Evolutionary conservation across 2,113 vertebrate genomes (phyloP), one percentile per base, ranked within the genome.

Genomic region (Hydrochoerus hydrochaeris): DNA sequence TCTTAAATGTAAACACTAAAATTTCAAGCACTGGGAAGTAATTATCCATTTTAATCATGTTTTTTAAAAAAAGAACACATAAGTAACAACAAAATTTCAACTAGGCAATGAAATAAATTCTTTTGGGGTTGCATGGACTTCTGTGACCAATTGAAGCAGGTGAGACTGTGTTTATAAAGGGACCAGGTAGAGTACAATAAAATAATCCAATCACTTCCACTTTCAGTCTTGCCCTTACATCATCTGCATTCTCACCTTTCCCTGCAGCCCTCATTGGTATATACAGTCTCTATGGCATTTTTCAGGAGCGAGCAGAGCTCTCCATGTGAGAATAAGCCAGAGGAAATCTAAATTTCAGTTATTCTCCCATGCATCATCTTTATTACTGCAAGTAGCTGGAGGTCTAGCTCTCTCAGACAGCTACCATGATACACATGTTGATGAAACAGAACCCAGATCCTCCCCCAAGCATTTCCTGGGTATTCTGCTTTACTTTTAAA

Each of bases 1-100:
- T 58, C 62, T 71, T 26, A 67, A 77, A 86, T 49, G 19, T 65
- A 58, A 85, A 78, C n/a, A 83, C 83, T 13, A 82, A 8, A 30
- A 32, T 87, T 90, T 95, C 67, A 84, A 90, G 57, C 28, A 82
- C 4, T 95, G n/a, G 52, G 19, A 86, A 90, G 77, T 62, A 69
- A 57, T 57, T 57, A 57, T 57, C 7, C 11, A 38, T 26, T 41
- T 82, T 80, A 46, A 46, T 82, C 1, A 35, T 58, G 1, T 58
- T 82, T 87, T 60, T 86, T 54, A 8, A 57, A 69, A 63, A 78
- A 84, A 46, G n/a, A 90, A n/a, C 30, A 49, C 13, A 71, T 10
- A 62, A 14, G 7, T 73, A 73, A 54, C 1, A 58, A 49, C 3
- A 71, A 77, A 46, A 11, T 60, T 87, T 78, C 44, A 92, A 32